These are phyloP conservation scores for Samia ricini DNA, from an alignment of 1,140 invertebrate genomes.

Conservation along the genomic window DNA sequence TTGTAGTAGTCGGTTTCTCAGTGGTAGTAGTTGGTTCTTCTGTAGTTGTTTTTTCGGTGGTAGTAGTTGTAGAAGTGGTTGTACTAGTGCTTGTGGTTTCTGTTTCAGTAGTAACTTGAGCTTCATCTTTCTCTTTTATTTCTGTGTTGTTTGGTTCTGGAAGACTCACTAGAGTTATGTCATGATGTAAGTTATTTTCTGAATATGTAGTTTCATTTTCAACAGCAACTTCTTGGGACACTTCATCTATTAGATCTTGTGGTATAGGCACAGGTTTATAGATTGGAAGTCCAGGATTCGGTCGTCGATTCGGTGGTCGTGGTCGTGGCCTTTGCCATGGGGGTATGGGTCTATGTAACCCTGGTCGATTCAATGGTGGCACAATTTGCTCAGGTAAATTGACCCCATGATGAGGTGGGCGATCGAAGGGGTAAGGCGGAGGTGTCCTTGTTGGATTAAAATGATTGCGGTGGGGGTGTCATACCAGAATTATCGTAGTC, in stretches of 20 bases:
- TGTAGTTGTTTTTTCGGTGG: constrained; percentile 27
- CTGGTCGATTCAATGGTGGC: constrained; percentile 80
- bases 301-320: constrained; percentile 67
- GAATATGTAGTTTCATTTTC: constrained; percentile 55
- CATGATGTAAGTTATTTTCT: constrained; percentile 56
- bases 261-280: constrained; percentile 61
- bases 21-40: constrained; percentile 36
- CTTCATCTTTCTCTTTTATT: constrained; percentile 39
- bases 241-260: constrained; percentile 35
- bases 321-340: constrained; percentile 81
- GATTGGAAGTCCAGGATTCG: constrained; percentile 66
- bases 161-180: constrained; percentile 27
- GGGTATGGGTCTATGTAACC: constrained; percentile 78
- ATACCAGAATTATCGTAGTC: constrained; percentile 81
- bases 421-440: constrained; percentile 84
- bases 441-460: constrained; percentile 75
- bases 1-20: constrained; percentile 29
- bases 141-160: constrained; percentile 27
- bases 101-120: constrained; percentile 31
- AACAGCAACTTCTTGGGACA: constrained; percentile 37
- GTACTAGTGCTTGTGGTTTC: constrained; percentile 33
- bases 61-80: constrained; percentile 32
- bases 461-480: constrained; percentile 54
- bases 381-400: constrained; percentile 87
- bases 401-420: constrained; percentile 82